Evolutionary conservation across 2,797 vertebrate species (phyloP), one percentile per base, ranked within the genome.

Genomic region (Silurus lanzhouensis): DNA sequence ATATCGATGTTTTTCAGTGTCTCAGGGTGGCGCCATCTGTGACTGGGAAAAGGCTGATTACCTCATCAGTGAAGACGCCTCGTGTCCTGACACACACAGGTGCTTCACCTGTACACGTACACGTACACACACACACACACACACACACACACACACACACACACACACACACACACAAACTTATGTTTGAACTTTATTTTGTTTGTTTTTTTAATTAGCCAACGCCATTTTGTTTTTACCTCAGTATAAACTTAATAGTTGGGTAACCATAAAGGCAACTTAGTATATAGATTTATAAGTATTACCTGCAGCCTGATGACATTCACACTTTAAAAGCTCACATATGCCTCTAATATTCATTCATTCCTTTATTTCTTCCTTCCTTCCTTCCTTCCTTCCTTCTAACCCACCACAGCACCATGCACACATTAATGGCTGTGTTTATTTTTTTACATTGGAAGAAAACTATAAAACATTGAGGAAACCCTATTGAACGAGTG

Each of bases 31-130:
- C 0, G 81, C 13, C 0, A 60, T 95, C 0, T 68, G 93, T 14
- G 87, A 87, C 63, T 91, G 90, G 90, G 90, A 27, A 70, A 91
- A 90, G 0, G 97, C 98, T 0, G 95, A 97, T 44, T 99, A 95
- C 87, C 91, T 99, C 70, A 98, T 99, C 93, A 99, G 98, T 90
- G 93, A 94, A 0, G 95, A 98, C 3, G 97, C 97, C 0, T 70
- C 95, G 1, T 96, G 96, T 89, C 94, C 93, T 0, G 97, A 99
- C 90, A 99, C 97, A 2, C 82, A 90, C 88, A 96, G 96, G 98
- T 97, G 25, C n/a, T 1, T 46, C 22, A 80, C 61, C 20, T 64
- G 22, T 17, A 64, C 38, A 25, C 0, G 1, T n/a, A 48, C 4
- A 80, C 19, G n/a, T 15, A 15, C 22, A 15, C 2, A 48, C 48